Conservation (phyloP, 1,140 invertebrate genomes). For the Telenomus remus region DNA sequence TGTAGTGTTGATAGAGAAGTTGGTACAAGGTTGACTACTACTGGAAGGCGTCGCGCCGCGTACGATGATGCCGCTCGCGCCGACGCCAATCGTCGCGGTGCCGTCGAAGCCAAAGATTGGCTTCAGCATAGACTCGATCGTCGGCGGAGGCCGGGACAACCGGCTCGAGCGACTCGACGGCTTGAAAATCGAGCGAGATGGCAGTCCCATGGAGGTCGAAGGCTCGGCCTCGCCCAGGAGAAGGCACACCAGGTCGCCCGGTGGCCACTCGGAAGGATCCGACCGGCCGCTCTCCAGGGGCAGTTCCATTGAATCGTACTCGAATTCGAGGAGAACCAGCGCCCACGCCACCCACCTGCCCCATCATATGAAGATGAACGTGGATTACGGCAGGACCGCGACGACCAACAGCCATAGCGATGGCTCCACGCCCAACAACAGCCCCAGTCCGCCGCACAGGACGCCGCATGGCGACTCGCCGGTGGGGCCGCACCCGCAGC, state of each 20-base stretch:
- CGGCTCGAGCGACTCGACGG: slow-evolving; percentile 68
- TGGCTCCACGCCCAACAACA: slow-evolving; percentile 78
- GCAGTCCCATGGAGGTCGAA: slow-evolving; percentile 68
- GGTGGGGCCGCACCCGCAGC: slow-evolving; percentile 67
- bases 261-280: slow-evolving; percentile 70
- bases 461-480: slow-evolving; percentile 77
- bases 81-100: slow-evolving; percentile 88
- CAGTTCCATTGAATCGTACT: slow-evolving; percentile 71
- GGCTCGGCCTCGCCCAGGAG: slow-evolving; percentile 71
- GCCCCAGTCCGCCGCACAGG: slow-evolving; percentile 79
- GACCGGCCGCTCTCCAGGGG: slow-evolving; percentile 67
- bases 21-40: neutral
- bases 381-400: slow-evolving; percentile 63
- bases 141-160: slow-evolving; percentile 79
- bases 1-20: neutral
- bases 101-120: slow-evolving; percentile 93
- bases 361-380: slow-evolving; percentile 58
- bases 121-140: slow-evolving; percentile 96
- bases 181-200: slow-evolving; percentile 66
- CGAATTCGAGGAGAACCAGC: slow-evolving; percentile 61
- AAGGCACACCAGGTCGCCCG: slow-evolving; percentile 64
- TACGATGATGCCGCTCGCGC: slow-evolving; percentile 92
- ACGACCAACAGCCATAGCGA: slow-evolving; percentile 68
- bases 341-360: slow-evolving; percentile 49
- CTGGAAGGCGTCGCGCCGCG: slow-evolving; percentile 57